Evolutionary conservation across 1,140 invertebrate genomes (phyloP), one percentile per base, ranked within the genome.

Genomic region (Drosophila lacteicornis): DNA sequence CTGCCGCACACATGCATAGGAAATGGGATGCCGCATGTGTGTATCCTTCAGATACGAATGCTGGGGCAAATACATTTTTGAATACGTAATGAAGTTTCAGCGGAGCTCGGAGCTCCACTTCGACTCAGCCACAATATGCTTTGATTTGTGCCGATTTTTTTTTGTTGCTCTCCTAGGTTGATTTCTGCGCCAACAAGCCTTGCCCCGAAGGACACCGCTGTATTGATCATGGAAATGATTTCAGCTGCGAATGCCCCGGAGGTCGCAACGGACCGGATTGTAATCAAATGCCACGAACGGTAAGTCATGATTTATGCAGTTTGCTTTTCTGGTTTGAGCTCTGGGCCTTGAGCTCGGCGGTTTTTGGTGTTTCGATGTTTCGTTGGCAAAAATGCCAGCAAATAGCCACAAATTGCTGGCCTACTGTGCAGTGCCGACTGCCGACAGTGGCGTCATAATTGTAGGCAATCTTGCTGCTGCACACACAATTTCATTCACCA

Each of bases 221-320:
- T 91, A 93, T 95, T 68, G 95, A 96, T 92, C 94, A 94, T 78
- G 96, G 95, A 70, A 96, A 96, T 93, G 96, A 94, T 80, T 96
- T 95, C 86, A 94, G 94, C 27, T 97, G 96, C 92, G 95, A 96
- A 79, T 97, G 96, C 92, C 95, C 95, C n/a, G 92, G 92, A 88
- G 96, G 96, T 46, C 96, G 94, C 84, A 95, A 94, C 53, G 96
- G 95, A 50, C 94, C 94, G 49, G 94, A 95, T 90, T 96, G 95
- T 91, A 93, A 92, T 85, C 92, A 93, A 87, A 93, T 94, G 61
- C 92, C 93, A 73, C 87, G 92, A 92, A 93, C 93, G 83, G 94
- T 94, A 93, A 93, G 93, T 92, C 83, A 91, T 87, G 87, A 91
- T 91, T 91, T 91, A 91, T 91, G 87, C 87, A 93, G 78, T 84